A percentile compares a stretch with the other conserved stretches of the same genome.
Evolutionary conservation across 2,888 invertebrate genomes (phyloP).

Genomic region (Hemaris fuciformis): DNA sequence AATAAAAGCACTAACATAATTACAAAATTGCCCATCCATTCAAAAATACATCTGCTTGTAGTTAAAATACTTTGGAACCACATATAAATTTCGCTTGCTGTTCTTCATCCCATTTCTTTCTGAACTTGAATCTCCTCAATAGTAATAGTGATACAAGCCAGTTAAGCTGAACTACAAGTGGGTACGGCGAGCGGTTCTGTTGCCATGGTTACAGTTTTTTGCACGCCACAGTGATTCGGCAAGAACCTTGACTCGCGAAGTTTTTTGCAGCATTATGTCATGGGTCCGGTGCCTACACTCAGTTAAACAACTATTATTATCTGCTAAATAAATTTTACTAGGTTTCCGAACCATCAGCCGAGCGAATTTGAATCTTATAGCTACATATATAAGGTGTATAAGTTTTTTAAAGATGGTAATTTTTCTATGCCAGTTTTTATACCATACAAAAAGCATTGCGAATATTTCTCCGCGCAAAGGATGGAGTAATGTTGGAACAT

Average conservation of each 20-base stretch:
- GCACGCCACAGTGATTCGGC: conserved; percentile 34
- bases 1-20: no score
- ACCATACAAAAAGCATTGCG: conserved; percentile 25
- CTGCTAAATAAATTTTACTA: conserved; percentile 16
- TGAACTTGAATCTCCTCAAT: no score
- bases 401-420: not conserved
- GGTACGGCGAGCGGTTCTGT: conserved; percentile 17
- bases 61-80: no score
- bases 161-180: no score
- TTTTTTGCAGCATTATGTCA: conserved; percentile 57
- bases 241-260: conserved; percentile 40
- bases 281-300: conserved; percentile 35
- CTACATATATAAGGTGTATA: conserved; percentile 7
- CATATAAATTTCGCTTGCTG: no score
- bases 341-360: not conserved
- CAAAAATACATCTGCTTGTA: no score
- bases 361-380: conserved; percentile 19
- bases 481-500: conserved; percentile 38
- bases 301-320: conserved; percentile 32
- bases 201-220: conserved; percentile 38
- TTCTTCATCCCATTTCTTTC: no score
- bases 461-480: conserved; percentile 35
- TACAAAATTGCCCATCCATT: no score
- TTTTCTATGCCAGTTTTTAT: conserved; percentile 27
- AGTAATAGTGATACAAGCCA: no score